Evolutionary conservation across 2,888 invertebrate species (phyloP), one percentile per base, ranked within the genome.

Genomic region (Galeopsomyia nigrocyanea): DNA sequence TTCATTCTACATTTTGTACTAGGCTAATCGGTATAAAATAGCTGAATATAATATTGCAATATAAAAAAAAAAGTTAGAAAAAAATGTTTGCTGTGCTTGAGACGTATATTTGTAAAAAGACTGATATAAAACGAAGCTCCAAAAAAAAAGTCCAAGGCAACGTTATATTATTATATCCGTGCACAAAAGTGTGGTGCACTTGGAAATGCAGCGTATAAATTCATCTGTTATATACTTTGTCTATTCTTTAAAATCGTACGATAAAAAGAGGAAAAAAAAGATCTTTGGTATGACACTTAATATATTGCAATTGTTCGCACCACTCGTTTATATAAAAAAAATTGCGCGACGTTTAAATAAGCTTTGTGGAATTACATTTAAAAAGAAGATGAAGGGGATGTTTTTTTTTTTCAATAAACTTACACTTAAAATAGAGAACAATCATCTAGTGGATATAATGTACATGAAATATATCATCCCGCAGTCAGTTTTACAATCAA

Each of bases 221-320:
- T 64, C 58, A 67, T 63, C 65, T 63, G 58, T 70, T 26, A 26
- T 26, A 26, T 26, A 70, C 67, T 58, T 70, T 67, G 55, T 60
- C 60, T 57, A 62, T 71, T 62, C 53, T 71, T 71, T 50, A 16
- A 51, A 74, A 63, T 62, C 47, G 67, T 64, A 70, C 17, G 39
- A 39, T 39, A 39, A 39, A 39, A 39, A 67, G 56, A n/a, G n/a
- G n/a, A 65, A 64, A 63, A 70, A 76, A 75, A 81, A 79, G 81
- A 82, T 86, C 86, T 85, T 86, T 86, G 86, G 86, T 82, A 85
- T 84, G 80, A 79, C 76, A 77, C 73, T 75, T 81, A 79, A 78
- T 78, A 82, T 81, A 82, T 83, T 82, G 82, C 81, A 80, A 79
- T 80, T 71, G 66, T 68, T 64, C 26, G 51, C 71, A 68, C 58